Base-by-base conservation (phyloP, 2,888 invertebrate genomes). In the Beris chalybata region DNA sequence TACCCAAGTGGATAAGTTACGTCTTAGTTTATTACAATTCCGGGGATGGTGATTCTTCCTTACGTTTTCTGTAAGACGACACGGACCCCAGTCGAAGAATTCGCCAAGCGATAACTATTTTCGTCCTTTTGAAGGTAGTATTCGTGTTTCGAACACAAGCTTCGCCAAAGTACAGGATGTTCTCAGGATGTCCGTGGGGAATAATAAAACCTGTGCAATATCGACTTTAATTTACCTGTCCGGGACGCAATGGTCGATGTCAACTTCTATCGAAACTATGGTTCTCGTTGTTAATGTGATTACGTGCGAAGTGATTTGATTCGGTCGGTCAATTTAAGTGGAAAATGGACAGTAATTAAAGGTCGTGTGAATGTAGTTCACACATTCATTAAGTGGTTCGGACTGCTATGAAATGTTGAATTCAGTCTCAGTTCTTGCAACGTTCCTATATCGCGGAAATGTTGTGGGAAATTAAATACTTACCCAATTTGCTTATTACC, bases 241-340 rank as follows among this genome's bases (percentile, higher is more conserved):
- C 11, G 12, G 53, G 30, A 53, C 9, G 31, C 30, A 30, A 53
- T 53, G 31, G n/a, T 7, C 53, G n/a, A 31, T 9, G n/a, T 31
- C 30, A 29, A 53, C 9, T 53, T 4, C 29, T 52, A 52, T 52
- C n/a, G 53, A 53, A 30, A 30, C 30, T 53, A 38, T 38, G 30
- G 53, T 53, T 53, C 38, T 29, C 30, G 29, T 53, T 53, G 22
- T 53, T 53, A 53, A 53, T 53, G 53, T 9, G 6, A 30, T 53
- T 53, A 53, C 53, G 53, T 53, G 53, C 29, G 29, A 31, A 30
- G 53, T 30, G 31, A 29, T 53, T 31, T 12, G n/a, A 38, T 38
- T 22, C 22, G 22, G 22, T 22, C 22, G 22, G 22, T 22, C 22
- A 22, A 22, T 22, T 22, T 1, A 22, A 52, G 52, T 52, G 52